Base-by-base conservation (phyloP, 2,113 vertebrate species). In the Procapra przewalskii region DNA sequence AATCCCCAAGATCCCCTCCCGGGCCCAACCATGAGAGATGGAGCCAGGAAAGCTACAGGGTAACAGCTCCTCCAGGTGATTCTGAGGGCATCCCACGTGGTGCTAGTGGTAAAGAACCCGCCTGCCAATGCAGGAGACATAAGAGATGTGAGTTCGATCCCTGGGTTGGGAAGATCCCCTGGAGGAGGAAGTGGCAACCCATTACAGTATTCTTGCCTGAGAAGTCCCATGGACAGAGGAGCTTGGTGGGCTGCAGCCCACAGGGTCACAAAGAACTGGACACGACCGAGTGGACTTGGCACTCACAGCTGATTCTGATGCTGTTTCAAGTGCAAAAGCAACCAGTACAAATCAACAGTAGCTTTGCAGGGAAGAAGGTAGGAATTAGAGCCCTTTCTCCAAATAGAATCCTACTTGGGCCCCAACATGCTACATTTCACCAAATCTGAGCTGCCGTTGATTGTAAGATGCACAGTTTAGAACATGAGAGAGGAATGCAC, bases 201-300 rank as follows among this genome's bases (percentile, higher is more conserved):
- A 40, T 40, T 71, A 36, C 19, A 3, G 5, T 71, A 23, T 23
- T 71, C 67, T 40, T 40, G 67, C 19, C n/a, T 40, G 19, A n/a
- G 67, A 71, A 71, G 36, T 36, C n/a, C 67, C 67, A 71, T 2
- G n/a, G 67, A 71, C 67, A 71, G 19, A 71, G n/a, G 10, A 71
- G n/a, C n/a, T 19, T 23, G 67, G 67, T 0, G 1, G n/a, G 67
- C 19, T 23, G 10, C 67, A 40, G 36, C n/a, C 19, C 67, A 40
- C 3, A 12, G 3, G 19, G n/a, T 40, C 67, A 23, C 67, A 71
- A 71, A 40, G 19, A 71, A 23, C 67, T 71, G 67, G n/a, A 71
- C 67, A 71, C 3, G 0, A 40, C n/a, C 0, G 1, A 71, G 67
- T 21, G 5, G 62, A 23, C n/a, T 23, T 71, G 6, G n/a, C n/a